phyloP scores from a whole-genome alignment of 2,113 vertebrate genomes.

The Alectura lathami region DNA sequence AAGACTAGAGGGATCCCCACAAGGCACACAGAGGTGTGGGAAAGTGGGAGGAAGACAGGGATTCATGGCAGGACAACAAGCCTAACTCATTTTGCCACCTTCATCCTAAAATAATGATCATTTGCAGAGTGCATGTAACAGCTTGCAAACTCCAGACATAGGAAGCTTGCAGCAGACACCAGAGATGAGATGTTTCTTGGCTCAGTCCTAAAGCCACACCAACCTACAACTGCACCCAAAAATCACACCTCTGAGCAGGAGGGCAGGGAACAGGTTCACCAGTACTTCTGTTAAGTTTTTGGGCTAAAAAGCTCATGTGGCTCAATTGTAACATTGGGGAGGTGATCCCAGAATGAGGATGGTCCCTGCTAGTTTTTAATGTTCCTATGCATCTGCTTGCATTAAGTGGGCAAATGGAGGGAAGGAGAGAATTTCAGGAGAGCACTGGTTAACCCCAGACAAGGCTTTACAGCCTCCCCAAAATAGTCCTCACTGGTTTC shows the following conservation, averaged over 20 bases:
- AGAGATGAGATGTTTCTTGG: not conserved
- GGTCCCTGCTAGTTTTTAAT: not conserved
- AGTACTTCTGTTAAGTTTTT: not conserved
- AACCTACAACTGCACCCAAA: not conserved
- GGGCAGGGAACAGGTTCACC: not conserved
- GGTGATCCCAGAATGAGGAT: not conserved
- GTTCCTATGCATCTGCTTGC: not conserved
- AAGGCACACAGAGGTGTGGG: accelerated
- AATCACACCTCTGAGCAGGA: not conserved
- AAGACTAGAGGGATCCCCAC: not conserved
- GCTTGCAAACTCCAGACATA: not conserved
- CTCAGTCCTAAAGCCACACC: not conserved
- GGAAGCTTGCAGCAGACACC: not conserved
- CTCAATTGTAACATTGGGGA: not conserved
- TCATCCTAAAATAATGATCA: not conserved
- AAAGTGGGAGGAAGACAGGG: not conserved
- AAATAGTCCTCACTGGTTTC: not conserved
- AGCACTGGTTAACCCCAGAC: too few species aligned
- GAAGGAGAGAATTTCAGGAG: not conserved
- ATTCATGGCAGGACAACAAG: not conserved
- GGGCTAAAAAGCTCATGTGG: accelerated
- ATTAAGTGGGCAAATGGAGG: not conserved
- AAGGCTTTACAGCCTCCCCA: not conserved
- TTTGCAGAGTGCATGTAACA: not conserved
- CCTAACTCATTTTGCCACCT: not conserved